These are phyloP conservation scores for Acanthococcus lagerstroemiae DNA, from an alignment of 2,888 invertebrate genomes.

Conservation along the genomic window DNA sequence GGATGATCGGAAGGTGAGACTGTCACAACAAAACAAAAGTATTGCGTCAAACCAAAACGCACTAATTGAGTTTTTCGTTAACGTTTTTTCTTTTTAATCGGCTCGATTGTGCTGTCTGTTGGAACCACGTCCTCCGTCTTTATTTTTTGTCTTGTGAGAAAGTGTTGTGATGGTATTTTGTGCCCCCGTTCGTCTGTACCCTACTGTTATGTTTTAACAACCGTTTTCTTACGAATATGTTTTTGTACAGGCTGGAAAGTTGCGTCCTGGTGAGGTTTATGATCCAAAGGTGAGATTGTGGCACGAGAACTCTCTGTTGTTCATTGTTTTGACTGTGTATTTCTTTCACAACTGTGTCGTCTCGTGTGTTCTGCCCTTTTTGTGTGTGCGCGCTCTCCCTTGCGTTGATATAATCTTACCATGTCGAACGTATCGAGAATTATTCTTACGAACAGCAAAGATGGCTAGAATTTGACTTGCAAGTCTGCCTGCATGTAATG, in stretches of 20 bases:
- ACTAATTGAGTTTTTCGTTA: background rate
- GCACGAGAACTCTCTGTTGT: conserved; percentile 30
- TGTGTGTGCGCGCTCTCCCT: conserved; percentile 27
- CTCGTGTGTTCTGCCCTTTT: conserved; percentile 34
- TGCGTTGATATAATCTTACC: no score
- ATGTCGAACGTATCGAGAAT: no score
- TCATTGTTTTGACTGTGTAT: conserved; percentile 4
- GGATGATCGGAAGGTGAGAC: conserved; percentile 84
- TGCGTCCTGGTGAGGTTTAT: conserved; percentile 68
- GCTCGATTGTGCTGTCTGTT: conserved; percentile 35
- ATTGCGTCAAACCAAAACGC: background rate
- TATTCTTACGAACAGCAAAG: no score
- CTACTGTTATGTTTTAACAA: background rate
- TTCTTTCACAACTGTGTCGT: conserved; percentile 19
- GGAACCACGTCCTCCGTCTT: conserved; percentile 31
- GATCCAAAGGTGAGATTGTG: conserved; percentile 61
- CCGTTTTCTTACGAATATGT: conserved; percentile 38
- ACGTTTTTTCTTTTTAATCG: conserved; percentile 4
- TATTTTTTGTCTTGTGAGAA: conserved; percentile 17
- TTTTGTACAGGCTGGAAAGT: conserved; percentile 58
- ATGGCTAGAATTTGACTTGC: no score
- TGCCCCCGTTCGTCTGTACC: conserved; percentile 15
- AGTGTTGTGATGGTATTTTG: conserved; percentile 2
- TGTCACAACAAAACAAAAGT: conserved; percentile 2
- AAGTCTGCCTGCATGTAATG: no score